Conservation (phyloP, 2,888 invertebrate genomes). For the Latrodectus hesperus region DNA sequence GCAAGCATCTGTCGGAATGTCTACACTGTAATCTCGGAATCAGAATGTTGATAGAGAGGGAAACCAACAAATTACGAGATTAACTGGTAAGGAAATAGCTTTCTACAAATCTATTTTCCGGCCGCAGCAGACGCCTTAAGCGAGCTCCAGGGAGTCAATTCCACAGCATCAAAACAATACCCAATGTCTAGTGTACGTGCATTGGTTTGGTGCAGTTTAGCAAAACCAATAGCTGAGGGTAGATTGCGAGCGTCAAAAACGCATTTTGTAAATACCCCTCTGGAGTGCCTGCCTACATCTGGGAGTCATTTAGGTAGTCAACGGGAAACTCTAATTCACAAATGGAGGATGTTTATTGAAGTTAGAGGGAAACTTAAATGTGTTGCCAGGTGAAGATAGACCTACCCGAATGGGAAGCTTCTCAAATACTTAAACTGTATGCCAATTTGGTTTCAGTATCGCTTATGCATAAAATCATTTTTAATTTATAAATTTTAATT, state of each 20-base stretch:
- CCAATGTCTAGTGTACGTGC: conserved; percentile 44
- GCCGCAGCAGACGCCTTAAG: conserved; percentile 61
- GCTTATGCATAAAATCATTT: too few species aligned
- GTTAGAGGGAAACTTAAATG: neutral
- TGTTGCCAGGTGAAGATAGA: conserved; percentile 1
- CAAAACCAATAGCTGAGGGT: conserved; percentile 52
- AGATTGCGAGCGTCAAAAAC: conserved; percentile 58
- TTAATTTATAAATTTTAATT: too few species aligned
- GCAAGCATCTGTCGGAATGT: conserved; percentile 53
- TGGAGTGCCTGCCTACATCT: conserved; percentile 14
- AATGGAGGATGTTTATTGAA: conserved; percentile 56
- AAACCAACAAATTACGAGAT: conserved; percentile 62
- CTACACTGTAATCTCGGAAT: conserved; percentile 43
- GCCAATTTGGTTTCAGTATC: too few species aligned
- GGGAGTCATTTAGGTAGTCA: conserved; percentile 38
- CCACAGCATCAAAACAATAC: conserved; percentile 55
- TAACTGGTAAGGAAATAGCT: conserved; percentile 65
- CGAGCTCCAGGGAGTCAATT: conserved; percentile 40
- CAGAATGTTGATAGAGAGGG: conserved; percentile 37
- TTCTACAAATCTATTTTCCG: conserved; percentile 65
- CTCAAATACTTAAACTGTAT: too few species aligned
- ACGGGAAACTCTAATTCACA: conserved; percentile 31
- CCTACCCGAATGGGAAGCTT: too few species aligned
- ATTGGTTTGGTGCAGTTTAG: conserved; percentile 52
- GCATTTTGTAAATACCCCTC: conserved; percentile 63